These are phyloP conservation scores for Poecilobothrus nobilitatus DNA, from an alignment of 2,888 invertebrate species.

Conservation along the genomic window DNA sequence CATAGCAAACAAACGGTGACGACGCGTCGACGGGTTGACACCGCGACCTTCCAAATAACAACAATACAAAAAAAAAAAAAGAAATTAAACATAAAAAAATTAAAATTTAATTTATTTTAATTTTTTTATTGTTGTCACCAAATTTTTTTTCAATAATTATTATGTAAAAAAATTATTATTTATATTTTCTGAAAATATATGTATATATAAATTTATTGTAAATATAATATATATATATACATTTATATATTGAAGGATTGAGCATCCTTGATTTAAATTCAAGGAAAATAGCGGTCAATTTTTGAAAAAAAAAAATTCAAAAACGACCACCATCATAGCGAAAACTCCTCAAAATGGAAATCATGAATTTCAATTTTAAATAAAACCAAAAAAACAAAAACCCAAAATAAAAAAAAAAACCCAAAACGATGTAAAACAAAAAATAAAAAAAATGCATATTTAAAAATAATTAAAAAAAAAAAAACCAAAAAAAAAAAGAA, in stretches of 20 bases:
- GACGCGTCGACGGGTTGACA: slow-evolving; percentile 8
- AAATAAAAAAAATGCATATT: neutral
- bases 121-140: neutral
- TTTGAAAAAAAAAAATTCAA: neutral
- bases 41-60: neutral
- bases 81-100: neutral
- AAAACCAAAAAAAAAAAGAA: neutral
- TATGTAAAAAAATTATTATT: neutral
- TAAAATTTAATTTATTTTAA: neutral
- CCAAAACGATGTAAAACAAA: no score
- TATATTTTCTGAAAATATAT: neutral
- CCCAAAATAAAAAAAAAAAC: no score
- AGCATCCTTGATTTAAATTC: neutral
- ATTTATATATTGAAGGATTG: neutral
- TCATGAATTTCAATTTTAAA: neutral
- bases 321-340: neutral
- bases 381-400: neutral
- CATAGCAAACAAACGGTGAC: slow-evolving; percentile 8
- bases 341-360: neutral
- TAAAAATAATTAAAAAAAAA: neutral
- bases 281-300: neutral
- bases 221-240: no score
- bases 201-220: no score
- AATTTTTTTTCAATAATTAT: no score
- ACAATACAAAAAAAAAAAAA: neutral